Percentiles rank a stretch among this genome's conserved stretches.
These are phyloP conservation scores for Wasmannia auropunctata DNA, from an alignment of 1,140 invertebrate genomes.

Conservation along the genomic window DNA sequence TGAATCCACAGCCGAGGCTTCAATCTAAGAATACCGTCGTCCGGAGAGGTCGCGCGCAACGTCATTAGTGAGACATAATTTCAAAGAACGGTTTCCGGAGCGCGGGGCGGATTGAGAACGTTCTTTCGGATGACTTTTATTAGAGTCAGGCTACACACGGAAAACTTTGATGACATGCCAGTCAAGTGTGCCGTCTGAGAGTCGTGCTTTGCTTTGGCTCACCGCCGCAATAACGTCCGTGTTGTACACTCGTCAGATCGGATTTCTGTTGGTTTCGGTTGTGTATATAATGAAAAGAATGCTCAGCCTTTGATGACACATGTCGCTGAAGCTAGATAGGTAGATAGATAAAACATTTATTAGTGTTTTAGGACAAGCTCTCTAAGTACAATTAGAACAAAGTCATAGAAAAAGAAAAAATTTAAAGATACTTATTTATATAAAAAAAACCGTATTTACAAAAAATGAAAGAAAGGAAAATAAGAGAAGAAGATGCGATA, in stretches of 20 bases:
- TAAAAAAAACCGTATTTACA: no score
- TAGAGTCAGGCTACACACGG: constrained; percentile 34
- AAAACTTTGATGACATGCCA: constrained; percentile 42
- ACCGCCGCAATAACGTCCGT: constrained; percentile 16
- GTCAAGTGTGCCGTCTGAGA: background rate
- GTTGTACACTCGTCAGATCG: background rate
- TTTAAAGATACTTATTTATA: no score
- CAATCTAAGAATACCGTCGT: constrained; percentile 43
- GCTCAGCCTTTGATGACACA: background rate
- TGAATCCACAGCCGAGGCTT: constrained; percentile 36
- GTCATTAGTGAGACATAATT: constrained; percentile 52
- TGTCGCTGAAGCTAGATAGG: background rate
- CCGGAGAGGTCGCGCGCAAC: background rate
- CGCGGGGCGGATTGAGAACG: background rate
- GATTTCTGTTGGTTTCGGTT: background rate
- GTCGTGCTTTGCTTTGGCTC: background rate
- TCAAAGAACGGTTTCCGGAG: constrained; percentile 2
- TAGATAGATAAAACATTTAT: no score
- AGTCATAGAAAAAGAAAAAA: no score
- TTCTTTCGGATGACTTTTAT: constrained; percentile 47
- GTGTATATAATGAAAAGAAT: constrained; percentile 18
- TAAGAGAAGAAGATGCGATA: no score
- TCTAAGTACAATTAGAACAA: no score
- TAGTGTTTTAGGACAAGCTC: no score
- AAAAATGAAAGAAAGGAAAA: no score